Conservation (phyloP, 2,797 vertebrate genomes). For the Amphiprion clarkii region DNA sequence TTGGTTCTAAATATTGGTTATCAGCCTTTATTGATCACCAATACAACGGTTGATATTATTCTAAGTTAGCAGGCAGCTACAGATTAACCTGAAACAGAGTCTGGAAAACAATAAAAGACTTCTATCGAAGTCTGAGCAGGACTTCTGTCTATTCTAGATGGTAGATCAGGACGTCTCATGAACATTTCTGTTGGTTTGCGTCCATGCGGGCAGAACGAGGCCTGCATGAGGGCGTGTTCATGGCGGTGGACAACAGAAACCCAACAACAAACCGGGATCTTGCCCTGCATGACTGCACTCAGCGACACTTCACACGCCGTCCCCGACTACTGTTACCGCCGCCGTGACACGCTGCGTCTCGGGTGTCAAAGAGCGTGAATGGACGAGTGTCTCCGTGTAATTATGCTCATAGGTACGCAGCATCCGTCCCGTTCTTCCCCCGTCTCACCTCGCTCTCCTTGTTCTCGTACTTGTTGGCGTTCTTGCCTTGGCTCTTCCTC, state of each 20-base stretch:
- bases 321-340: conserved; percentile 41
- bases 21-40: no score
- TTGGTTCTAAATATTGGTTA: no score
- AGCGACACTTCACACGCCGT: conserved; percentile 25
- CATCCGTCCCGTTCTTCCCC: not conserved
- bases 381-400: conserved; percentile 17
- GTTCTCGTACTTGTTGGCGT: conserved; percentile 92
- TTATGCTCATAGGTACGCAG: not conserved
- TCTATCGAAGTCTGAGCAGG: no score
- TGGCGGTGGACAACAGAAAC: not conserved
- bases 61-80: no score
- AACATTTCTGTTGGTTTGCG: not conserved
- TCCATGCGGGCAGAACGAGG: not conserved
- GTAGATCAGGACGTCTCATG: no score
- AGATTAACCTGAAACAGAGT: no score
- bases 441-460: conserved; percentile 94
- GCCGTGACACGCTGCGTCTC: conserved; percentile 36
- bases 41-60: no score
- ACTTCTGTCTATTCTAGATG: no score
- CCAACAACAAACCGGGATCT: conserved; percentile 39
- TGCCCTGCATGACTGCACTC: conserved; percentile 33
- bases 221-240: conserved; percentile 13
- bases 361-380: conserved; percentile 51
- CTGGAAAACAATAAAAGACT: no score
- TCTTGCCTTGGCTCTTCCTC: conserved; percentile 97